These are phyloP conservation scores for Heliocidaris erythrogramma DNA, from an alignment of 35 echinoderm and acorn worm genomes.

Conservation along the genomic window DNA sequence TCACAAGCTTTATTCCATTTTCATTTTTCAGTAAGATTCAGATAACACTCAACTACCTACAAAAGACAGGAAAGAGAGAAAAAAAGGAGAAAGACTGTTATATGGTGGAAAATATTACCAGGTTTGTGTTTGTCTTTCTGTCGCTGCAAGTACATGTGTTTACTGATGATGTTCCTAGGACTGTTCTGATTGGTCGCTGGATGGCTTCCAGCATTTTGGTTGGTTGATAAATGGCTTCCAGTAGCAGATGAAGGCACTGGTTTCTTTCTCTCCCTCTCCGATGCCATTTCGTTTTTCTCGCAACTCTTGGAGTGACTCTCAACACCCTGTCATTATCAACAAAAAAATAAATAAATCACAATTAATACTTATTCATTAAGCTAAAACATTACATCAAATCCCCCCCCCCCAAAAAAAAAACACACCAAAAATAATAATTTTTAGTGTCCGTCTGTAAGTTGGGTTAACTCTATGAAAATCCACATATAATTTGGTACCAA, in stretches of 20 bases:
- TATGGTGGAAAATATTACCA: background rate
- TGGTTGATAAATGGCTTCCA: slow-evolving; percentile 39
- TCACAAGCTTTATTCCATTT: too few species aligned
- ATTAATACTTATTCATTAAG: too few species aligned
- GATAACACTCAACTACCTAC: too few species aligned
- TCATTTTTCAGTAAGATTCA: too few species aligned
- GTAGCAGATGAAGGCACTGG: slow-evolving; percentile 22
- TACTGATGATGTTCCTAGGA: slow-evolving; percentile 23
- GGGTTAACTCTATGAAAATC: too few species aligned
- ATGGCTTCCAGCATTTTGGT: slow-evolving; percentile 6
- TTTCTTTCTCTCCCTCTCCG: slow-evolving; percentile 24
- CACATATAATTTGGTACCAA: too few species aligned
- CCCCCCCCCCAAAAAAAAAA: too few species aligned
- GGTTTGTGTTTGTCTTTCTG: slow-evolving; percentile 17
- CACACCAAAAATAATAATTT: background rate
- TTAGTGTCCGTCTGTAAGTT: too few species aligned
- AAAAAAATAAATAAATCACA: background rate
- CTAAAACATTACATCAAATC: too few species aligned
- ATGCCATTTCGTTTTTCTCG: background rate
- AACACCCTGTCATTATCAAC: slow-evolving; percentile 22
- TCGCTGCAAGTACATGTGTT: slow-evolving; percentile 26
- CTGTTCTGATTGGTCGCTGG: slow-evolving; percentile 6
- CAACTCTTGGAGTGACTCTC: background rate
- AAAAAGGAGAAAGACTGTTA: background rate
- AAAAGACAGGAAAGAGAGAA: too few species aligned